Base-by-base conservation (phyloP, 2,888 invertebrate species). In the Platycheirus rosarum region DNA sequence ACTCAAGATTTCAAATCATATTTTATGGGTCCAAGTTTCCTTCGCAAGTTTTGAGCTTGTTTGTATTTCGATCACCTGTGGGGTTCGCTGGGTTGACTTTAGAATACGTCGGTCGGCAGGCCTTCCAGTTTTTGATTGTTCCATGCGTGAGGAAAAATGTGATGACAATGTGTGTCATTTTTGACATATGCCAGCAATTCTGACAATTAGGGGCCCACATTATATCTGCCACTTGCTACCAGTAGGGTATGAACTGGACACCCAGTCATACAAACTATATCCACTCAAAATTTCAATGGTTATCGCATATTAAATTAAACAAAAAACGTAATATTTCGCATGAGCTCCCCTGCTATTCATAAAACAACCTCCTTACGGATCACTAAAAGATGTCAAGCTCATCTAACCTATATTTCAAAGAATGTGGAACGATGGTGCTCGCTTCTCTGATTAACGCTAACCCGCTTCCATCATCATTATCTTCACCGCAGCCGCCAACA, bases 331-430 rank as follows among this genome's bases (percentile, higher is more conserved):
- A 55, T 68, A 79, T 73, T 73, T 73, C 48, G 48, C 63, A 32
- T 63, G 68, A 68, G 73, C 57, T 48, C 26, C 23, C 71, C 65
- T 23, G 66, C 46, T 46, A 60, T 40, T 37, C 18, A 42, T 20
- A 55, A 42, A 35, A 40, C 57, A 66, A 78, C 62, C 68, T 68
- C 63, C 68, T 74, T 63, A 49, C 16, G 20, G 40, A 26, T 49
- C 62, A 51, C 35, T 26, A 35, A 63, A 79, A 79, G 53, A 53
- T 74, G 74, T 69, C 79, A 37, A 3, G 23, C 37, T 55, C 62
- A 74, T 42, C 73, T 74, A 74, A 79, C 78, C 73, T 74, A 79
- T 74, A 66, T 77, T 55, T 55, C 26, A 18, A 37, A 53, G 44
- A 62, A 73, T 55, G 73, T 63, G 48, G 62, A 40, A 55, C 68